phyloP scores from a whole-genome alignment of 1,140 invertebrate species.

The Zaprionus taronus region DNA sequence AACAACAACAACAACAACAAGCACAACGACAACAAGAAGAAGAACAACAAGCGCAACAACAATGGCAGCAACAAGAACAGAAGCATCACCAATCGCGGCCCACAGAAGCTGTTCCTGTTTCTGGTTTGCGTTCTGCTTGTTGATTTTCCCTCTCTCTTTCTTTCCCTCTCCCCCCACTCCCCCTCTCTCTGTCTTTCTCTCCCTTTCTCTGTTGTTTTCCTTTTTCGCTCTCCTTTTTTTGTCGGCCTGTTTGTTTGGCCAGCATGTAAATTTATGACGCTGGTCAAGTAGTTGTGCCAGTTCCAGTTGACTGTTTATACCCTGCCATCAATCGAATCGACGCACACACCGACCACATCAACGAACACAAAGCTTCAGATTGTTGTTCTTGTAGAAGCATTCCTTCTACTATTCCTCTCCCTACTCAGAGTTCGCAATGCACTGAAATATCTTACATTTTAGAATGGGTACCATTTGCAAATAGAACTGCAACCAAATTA shows the following conservation, averaged over 20 bases:
- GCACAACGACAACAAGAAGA: not conserved
- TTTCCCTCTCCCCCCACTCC: not conserved
- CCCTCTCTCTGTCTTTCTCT: not conserved
- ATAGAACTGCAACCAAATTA: no score
- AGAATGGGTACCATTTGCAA: no score
- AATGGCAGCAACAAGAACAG: not conserved
- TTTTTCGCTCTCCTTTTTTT: conserved; percentile 34
- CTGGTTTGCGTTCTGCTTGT: conserved; percentile 25
- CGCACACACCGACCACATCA: not conserved
- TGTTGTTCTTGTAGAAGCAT: not conserved
- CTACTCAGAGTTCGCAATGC: no score
- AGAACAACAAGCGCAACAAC: conserved; percentile 4
- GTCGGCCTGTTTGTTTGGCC: conserved; percentile 62
- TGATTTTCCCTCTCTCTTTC: conserved; percentile 24
- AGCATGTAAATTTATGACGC: conserved; percentile 75
- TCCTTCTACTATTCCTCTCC: no score
- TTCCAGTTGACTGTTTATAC: conserved; percentile 44
- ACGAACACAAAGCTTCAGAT: not conserved
- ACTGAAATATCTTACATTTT: no score
- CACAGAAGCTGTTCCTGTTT: conserved; percentile 46
- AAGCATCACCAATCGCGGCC: conserved; percentile 31
- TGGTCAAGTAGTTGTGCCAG: conserved; percentile 67
- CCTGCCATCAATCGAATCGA: conserved; percentile 24
- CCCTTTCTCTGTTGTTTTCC: conserved; percentile 1
- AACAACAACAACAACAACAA: conserved; percentile 8